These are phyloP conservation scores for Trachelipus rathkii DNA, from an alignment of 1,140 invertebrate genomes.

Conservation along the genomic window DNA sequence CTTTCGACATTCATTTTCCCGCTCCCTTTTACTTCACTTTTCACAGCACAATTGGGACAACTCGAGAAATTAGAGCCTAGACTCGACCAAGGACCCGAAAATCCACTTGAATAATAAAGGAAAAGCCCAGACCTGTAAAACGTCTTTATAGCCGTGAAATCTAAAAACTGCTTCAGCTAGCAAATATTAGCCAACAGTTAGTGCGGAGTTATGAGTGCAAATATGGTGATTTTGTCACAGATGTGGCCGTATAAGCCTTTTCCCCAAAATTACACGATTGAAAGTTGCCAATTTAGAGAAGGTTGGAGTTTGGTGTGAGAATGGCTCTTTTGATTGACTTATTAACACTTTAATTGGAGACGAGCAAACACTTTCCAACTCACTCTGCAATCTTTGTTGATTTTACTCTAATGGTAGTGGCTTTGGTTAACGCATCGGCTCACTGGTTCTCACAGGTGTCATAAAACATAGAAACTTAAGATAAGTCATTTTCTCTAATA, in stretches of 20 bases:
- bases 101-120: constrained; percentile 13
- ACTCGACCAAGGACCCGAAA: not conserved
- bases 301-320: not conserved
- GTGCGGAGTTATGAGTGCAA: not conserved
- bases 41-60: constrained; percentile 3
- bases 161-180: not conserved
- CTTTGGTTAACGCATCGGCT: not conserved
- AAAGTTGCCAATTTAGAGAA: not conserved
- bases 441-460: not conserved
- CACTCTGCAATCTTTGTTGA: constrained; percentile 3
- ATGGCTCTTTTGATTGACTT: constrained; percentile 1
- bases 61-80: constrained; percentile 4
- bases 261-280: constrained; percentile 3
- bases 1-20: not conserved
- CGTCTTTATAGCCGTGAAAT: constrained; percentile 3
- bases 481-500: not conserved
- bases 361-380: not conserved
- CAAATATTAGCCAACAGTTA: constrained; percentile 13
- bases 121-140: not conserved
- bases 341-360: constrained; percentile 11
- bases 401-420: not conserved
- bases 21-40: not conserved
- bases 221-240: constrained; percentile 7
- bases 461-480: not conserved
- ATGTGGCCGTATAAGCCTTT: not conserved